Base-by-base conservation (phyloP, 2,797 vertebrate genomes). In the Micromesistius poutassou region DNA sequence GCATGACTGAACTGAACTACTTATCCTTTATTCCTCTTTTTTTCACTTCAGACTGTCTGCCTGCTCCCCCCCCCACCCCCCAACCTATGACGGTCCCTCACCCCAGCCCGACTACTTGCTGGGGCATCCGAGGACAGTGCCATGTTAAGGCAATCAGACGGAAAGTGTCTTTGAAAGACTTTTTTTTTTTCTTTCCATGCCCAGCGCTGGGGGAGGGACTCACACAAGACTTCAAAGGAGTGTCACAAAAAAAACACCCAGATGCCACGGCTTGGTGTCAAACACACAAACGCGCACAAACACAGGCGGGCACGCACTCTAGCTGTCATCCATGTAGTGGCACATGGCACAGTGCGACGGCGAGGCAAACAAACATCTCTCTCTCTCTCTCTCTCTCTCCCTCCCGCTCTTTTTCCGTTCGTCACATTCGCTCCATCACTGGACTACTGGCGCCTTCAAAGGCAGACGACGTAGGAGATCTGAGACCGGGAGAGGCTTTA, bases 191-290 rank as follows among this genome's bases (percentile, higher is more conserved):
- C 88, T 80, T 89, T 90, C 89, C 92, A 90, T 89, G 88, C 88
- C 62, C 68, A 83, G 79, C 86, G 87, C 87, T 86, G 82, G 86
- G 87, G 87, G 86, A 87, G 87, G 89, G 85, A 91, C 89, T 91
- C 86, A 86, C 89, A 89, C 85, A 86, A 86, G 87, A 93, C 92
- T 93, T 94, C 91, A 93, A 93, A 93, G 90, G 80, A 78, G 72
- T 83, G 85, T 91, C 89, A 88, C 83, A 87, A 87, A 71, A 71
- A 92, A 92, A 91, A 38, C 90, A 90, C 85, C 81, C 89, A 93
- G 90, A 91, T 50, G 30, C 38, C 31, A 35, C 74, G 73, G 72
- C 10, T 36, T 33, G 50, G 36, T 38, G 36, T 38, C 70, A 33
- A 1, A 31, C 73, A 74, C 74, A 71, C 83, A 79, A 73, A 55